Evolutionary conservation across 2,888 invertebrate genomes (phyloP).

Genomic region (Netelia melanura): DNA sequence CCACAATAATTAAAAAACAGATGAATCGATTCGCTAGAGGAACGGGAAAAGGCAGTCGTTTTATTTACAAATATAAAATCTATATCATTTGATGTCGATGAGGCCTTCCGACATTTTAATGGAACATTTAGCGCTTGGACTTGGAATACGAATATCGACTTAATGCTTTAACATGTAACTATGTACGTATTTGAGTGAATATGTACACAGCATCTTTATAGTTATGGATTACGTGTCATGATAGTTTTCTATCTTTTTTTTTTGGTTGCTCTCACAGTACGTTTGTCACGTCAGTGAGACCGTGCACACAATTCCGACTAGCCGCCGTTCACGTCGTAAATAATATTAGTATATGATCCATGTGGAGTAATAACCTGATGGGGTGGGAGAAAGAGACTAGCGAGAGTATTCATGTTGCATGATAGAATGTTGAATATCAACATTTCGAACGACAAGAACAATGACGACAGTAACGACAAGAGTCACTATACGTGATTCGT

Average conservation of each 20-base stretch:
- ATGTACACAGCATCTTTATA: conserved; percentile 53
- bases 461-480: not conserved
- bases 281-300: conserved; percentile 5
- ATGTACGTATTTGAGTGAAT: conserved; percentile 32
- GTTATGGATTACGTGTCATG: conserved; percentile 22
- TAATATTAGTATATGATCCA: conserved; percentile 1
- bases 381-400: conserved; percentile 5
- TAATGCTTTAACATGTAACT: conserved; percentile 40
- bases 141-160: conserved; percentile 44
- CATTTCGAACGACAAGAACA: not conserved
- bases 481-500: too few species aligned
- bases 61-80: conserved; percentile 81
- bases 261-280: conserved; percentile 26
- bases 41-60: conserved; percentile 47
- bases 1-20: conserved; percentile 38
- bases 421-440: conserved; percentile 7
- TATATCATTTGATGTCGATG: conserved; percentile 47
- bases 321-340: conserved; percentile 23
- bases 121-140: conserved; percentile 1
- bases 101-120: conserved; percentile 29
- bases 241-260: conserved; percentile 38
- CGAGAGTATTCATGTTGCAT: conserved; percentile 1
- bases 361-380: not conserved
- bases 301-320: conserved; percentile 44
- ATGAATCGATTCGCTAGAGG: conserved; percentile 18